Conservation (phyloP, 2,888 invertebrate genomes). For the Harpalus rubripes region DNA sequence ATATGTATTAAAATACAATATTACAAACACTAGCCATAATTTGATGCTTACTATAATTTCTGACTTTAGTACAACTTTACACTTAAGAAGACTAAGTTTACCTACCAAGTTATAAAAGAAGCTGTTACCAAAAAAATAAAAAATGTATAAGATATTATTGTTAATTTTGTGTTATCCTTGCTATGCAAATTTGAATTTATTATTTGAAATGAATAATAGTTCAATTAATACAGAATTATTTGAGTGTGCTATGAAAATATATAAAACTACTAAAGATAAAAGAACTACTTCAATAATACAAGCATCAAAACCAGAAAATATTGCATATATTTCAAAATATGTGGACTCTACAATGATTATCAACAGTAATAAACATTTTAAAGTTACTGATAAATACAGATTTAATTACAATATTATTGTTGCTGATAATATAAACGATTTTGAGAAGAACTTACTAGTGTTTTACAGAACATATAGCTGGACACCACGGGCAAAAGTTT, state of each 20-base stretch:
- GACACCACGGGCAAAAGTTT: conserved; percentile 52
- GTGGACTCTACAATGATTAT: conserved; percentile 20
- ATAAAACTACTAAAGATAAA: conserved; percentile 13
- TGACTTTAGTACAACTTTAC: too few species aligned
- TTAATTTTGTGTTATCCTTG: too few species aligned
- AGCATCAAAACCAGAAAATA: background rate
- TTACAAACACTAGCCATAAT: too few species aligned
- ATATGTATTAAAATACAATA: too few species aligned
- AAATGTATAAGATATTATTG: too few species aligned
- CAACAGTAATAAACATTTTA: conserved; percentile 2
- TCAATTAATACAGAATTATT: background rate
- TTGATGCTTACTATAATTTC: too few species aligned
- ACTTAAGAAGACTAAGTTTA: too few species aligned
- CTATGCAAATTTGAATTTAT: too few species aligned
- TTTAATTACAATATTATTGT: conserved; percentile 48
- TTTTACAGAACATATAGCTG: conserved; percentile 47
- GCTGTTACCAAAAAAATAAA: too few species aligned
- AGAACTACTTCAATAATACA: background rate
- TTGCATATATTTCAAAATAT: conserved; percentile 5
- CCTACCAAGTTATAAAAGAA: too few species aligned
- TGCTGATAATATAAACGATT: background rate
- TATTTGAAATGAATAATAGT: too few species aligned
- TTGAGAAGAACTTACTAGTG: conserved; percentile 17
- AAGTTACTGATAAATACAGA: conserved; percentile 24
- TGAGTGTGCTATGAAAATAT: conserved; percentile 18